phyloP scores from a whole-genome alignment of 2,797 vertebrate species.

The Arrhamphus sclerolepis region DNA sequence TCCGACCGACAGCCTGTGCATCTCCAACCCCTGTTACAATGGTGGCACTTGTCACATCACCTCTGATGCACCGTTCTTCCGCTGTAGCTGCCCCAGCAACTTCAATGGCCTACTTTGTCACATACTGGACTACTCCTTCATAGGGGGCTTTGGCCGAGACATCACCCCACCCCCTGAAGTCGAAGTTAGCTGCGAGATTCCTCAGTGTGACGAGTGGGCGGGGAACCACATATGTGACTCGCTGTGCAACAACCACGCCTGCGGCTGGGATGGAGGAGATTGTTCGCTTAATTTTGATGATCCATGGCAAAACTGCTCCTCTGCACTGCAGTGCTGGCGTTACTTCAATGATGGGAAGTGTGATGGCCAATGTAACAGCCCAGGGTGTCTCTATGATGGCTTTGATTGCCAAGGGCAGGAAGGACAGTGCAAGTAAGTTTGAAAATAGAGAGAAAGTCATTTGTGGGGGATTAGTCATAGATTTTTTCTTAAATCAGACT shows the following conservation, averaged over 20 bases:
- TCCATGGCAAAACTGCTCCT: constrained; percentile 97
- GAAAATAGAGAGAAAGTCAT: not conserved
- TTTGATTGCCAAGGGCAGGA: constrained; percentile 95
- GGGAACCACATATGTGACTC: constrained; percentile 91
- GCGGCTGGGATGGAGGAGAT: constrained; percentile 96
- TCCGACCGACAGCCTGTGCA: constrained; percentile 88
- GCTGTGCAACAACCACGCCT: constrained; percentile 93
- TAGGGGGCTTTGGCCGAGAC: constrained; percentile 88
- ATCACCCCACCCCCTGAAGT: constrained; percentile 87
- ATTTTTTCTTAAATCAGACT: constrained; percentile 1
- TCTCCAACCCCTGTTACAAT: constrained; percentile 93
- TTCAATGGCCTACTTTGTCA: constrained; percentile 97
- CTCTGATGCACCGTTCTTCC: constrained; percentile 86
- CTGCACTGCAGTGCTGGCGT: constrained; percentile 95
- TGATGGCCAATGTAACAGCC: constrained; percentile 91
- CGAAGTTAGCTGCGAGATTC: constrained; percentile 86
- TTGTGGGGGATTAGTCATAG: constrained; percentile 7
- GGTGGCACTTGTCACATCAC: constrained; percentile 91
- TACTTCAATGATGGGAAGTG: constrained; percentile 95
- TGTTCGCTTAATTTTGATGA: constrained; percentile 97
- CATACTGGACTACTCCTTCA: constrained; percentile 92
- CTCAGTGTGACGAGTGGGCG: constrained; percentile 85
- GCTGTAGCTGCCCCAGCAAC: constrained; percentile 91
- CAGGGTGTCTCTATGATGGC: constrained; percentile 96
- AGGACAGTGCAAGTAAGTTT: constrained; percentile 96